Evolutionary conservation across 1,140 invertebrate species (phyloP), one percentile per base, ranked within the genome.

Genomic region (Gonioctena quinquepunctata): DNA sequence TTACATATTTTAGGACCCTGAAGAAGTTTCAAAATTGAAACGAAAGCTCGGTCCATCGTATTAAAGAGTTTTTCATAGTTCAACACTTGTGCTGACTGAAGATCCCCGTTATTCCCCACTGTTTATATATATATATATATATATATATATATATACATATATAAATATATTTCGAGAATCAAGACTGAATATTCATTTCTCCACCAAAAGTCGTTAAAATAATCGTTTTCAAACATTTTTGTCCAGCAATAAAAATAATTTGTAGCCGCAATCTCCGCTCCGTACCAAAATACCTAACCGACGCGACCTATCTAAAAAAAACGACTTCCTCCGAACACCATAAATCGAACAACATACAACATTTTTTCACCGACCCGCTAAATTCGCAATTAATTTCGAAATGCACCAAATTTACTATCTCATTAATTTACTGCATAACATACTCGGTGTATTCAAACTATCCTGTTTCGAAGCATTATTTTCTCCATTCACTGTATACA

Each of bases 351-450:
- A 23, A 54, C 52, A 54, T 21, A 54, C 52, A n/a, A 54, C 52
- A 56, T 22, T 56, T 42, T 42, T 56, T 25, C 54, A 62, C n/a
- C 21, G 25, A 21, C 23, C 4, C 27, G 60, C 27, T 26, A 8
- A 26, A 21, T 26, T n/a, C 60, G 21, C 18, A 11, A 54, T 54
- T 21, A 54, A 54, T 54, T 54, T 18, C 52, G 19, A 54, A 54
- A 64, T 64, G 48, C 33, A 66, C 48, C 63, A 25, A 76, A 76
- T 76, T 76, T 73, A 73, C 65, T 73, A 71, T 73, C 64, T 50
- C 74, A 72, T 71, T 76, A 76, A 76, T 76, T 76, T 73, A 71
- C 64, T 61, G 69, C 68, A 57, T 60, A 71, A 73, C 74, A 73
- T 67, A 59, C 59, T 49, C 65, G 27, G 63, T 68, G 71, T 73